phyloP scores from a whole-genome alignment of 2,888 invertebrate genomes.

The Oithona nana region DNA sequence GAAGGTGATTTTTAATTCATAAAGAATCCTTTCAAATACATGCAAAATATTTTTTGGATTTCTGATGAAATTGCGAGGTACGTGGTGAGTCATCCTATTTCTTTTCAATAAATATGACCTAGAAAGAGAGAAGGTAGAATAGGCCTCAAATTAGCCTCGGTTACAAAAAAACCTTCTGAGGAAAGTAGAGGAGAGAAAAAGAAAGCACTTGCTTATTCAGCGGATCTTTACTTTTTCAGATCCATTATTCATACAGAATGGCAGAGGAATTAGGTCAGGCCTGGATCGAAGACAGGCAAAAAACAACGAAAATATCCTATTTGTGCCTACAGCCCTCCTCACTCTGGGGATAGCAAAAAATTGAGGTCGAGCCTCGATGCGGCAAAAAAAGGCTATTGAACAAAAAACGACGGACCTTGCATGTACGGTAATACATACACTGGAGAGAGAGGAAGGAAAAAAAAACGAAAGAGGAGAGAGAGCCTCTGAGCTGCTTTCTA shows the following conservation, averaged over 20 bases:
- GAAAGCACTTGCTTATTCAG: background rate
- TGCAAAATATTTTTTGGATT: no score
- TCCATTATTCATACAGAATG: background rate
- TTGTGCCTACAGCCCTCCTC: background rate
- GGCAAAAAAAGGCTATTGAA: background rate
- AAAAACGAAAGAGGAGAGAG: background rate
- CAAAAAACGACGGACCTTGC: background rate
- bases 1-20: no score
- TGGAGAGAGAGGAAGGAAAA: no score
- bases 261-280: background rate
- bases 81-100: no score
- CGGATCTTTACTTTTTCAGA: background rate
- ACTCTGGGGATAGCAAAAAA: background rate
- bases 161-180: no score
- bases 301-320: background rate
- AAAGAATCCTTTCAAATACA: no score
- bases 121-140: no score
- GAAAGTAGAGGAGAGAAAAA: background rate
- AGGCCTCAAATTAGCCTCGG: no score
- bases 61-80: no score
- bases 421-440: no score
- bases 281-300: background rate
- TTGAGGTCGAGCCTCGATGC: background rate
- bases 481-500: background rate
- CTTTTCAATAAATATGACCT: no score